Evolutionary conservation across 2,797 vertebrate genomes (phyloP).

Genomic region (Cryptoprocta ferox): DNA sequence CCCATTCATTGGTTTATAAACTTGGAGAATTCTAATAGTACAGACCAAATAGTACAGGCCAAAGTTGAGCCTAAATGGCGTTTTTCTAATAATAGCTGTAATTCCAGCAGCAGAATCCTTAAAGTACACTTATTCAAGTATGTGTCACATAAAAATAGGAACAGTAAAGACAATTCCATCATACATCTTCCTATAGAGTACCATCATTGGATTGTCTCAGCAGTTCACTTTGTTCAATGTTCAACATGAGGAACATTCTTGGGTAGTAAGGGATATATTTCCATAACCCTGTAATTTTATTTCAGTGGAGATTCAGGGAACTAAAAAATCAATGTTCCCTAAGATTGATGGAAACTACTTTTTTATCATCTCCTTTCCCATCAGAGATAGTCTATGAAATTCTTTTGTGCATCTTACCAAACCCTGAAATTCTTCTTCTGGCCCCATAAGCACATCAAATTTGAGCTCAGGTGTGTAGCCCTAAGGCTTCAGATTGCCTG

Average conservation of each 20-base stretch:
- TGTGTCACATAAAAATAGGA: background rate
- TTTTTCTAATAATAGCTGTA: background rate
- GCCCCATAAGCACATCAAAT: background rate
- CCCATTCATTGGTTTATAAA: background rate
- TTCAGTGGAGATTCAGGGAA: background rate
- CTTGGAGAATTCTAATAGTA: background rate
- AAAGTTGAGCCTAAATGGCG: background rate
- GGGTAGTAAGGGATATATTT: background rate
- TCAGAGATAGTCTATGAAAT: background rate
- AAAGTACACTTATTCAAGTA: background rate
- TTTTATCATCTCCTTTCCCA: background rate
- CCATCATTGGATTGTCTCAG: background rate
- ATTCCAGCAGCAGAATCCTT: constrained; percentile 20
- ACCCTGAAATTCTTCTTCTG: background rate
- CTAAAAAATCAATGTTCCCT: background rate
- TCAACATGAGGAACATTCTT: background rate
- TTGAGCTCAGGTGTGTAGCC: background rate
- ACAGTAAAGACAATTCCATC: background rate
- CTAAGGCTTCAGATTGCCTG: background rate
- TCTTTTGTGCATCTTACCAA: background rate
- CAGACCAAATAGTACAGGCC: background rate
- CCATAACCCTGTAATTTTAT: background rate
- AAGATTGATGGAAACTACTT: background rate
- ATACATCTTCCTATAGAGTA: background rate
- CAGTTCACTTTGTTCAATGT: background rate